Conservation (phyloP, 2,888 invertebrate species). For the Euclidia mi region DNA sequence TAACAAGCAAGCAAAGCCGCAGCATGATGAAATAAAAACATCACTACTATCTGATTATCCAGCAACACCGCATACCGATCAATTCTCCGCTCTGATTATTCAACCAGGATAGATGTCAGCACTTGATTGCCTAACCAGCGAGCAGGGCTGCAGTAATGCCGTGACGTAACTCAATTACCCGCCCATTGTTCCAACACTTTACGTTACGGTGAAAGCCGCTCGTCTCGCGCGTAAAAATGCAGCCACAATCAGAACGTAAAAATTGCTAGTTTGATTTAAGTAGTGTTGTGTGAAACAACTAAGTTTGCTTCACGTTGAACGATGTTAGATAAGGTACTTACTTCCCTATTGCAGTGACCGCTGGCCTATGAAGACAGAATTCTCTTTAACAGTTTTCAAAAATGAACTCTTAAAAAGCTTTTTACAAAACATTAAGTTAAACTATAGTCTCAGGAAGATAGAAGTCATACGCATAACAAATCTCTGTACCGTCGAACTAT, state of each 20-base stretch:
- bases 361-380: no score
- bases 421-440: no score
- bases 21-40: no score
- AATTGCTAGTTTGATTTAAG: not conserved
- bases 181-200: slow-evolving; percentile 34
- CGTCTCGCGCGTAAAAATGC: slow-evolving; percentile 22
- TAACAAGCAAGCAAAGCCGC: no score
- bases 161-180: slow-evolving; percentile 36
- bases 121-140: slow-evolving; percentile 19
- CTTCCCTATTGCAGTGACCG: no score
- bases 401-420: no score
- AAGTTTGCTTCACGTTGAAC: not conserved
- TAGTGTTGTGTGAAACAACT: slow-evolving; percentile 2
- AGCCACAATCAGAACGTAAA: slow-evolving; percentile 19
- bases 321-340: not conserved
- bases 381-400: no score
- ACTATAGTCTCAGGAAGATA: no score
- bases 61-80: no score
- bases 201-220: slow-evolving; percentile 40
- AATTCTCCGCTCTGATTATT: slow-evolving; percentile 1
- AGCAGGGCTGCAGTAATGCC: not conserved
- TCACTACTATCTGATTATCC: no score
- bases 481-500: no score
- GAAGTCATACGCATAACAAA: no score
- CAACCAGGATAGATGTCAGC: slow-evolving; percentile 11